Evolutionary conservation across 2,888 invertebrate genomes (phyloP), one percentile per base, ranked within the genome.

Genomic region (Gari tellinella): DNA sequence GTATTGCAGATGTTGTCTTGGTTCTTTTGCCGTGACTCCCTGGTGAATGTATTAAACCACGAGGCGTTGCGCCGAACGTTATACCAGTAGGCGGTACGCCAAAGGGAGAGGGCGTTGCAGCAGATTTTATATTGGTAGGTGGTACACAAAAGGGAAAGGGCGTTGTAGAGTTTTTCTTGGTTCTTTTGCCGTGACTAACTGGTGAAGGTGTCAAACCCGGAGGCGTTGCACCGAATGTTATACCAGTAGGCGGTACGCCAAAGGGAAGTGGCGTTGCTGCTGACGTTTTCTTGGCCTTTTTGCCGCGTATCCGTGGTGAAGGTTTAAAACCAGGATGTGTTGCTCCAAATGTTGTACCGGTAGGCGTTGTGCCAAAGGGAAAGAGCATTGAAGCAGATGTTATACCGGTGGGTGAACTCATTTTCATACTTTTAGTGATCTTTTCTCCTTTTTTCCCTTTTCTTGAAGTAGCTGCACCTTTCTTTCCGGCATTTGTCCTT

Each of bases 121-220:
- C 17, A 12, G 15, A n/a, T n/a, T n/a, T n/a, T n/a, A n/a, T n/a
- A n/a, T n/a, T n/a, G n/a, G n/a, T n/a, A n/a, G n/a, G n/a, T n/a
- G n/a, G n/a, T n/a, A n/a, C n/a, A n/a, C n/a, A n/a, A n/a, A n/a
- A n/a, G n/a, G n/a, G n/a, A n/a, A n/a, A n/a, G n/a, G n/a, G n/a
- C n/a, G n/a, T n/a, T n/a, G n/a, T n/a, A n/a, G 63, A 25, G 66
- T 56, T 31, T 68, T 31, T n/a, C 76, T 56, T n/a, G 68, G 68
- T 25, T 72, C 53, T 5, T 63, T 60, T 31, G 72, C 51, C 21
- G 77, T 77, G 58, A 77, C 82, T 31, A 69, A 64, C 53, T 77
- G 75, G 58, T 75, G 80, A 31, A 58, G 64, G 77, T 82, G 62
- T 19, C 66, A 60, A 19, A 51, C 48, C 10, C 14, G 58, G 52